Evolutionary conservation across 2,797 vertebrate species (phyloP).

Genomic region (Hyperoplus lanceolatus): DNA sequence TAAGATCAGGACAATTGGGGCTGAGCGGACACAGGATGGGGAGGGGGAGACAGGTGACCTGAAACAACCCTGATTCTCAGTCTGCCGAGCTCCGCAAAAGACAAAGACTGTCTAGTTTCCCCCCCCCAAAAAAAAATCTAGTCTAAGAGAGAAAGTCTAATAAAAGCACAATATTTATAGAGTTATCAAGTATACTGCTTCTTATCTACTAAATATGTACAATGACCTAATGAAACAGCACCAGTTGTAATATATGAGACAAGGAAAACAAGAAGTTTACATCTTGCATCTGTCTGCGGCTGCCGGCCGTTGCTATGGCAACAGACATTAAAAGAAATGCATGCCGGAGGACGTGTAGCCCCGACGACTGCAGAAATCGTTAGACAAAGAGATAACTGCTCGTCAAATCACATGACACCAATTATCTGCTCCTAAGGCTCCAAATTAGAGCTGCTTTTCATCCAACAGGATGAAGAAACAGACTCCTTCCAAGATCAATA

Average conservation of each 20-base stretch:
- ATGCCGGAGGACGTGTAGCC: constrained; percentile 75
- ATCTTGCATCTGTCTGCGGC: constrained; percentile 70
- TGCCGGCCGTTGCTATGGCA: constrained; percentile 82
- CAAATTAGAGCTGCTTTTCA: constrained; percentile 43
- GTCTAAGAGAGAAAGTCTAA: constrained; percentile 11
- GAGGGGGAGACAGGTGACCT: constrained; percentile 74
- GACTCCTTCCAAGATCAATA: constrained; percentile 73
- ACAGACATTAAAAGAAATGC: constrained; percentile 83
- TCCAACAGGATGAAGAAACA: constrained; percentile 55
- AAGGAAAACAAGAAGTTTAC: constrained; percentile 67
- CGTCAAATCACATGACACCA: constrained; percentile 57
- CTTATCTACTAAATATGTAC: constrained; percentile 37
- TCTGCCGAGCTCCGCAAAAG: constrained; percentile 48
- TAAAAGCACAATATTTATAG: constrained; percentile 31
- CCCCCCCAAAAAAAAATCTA: constrained; percentile 11
- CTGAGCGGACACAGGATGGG: constrained; percentile 29
- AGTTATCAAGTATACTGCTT: constrained; percentile 28
- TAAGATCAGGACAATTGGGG: constrained; percentile 53
- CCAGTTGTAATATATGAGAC: constrained; percentile 65
- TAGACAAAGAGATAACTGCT: constrained; percentile 77
- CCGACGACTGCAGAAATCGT: constrained; percentile 75
- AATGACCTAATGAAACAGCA: constrained; percentile 71
- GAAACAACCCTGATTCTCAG: constrained; percentile 74
- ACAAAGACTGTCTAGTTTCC: constrained; percentile 57
- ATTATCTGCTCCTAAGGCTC: constrained; percentile 57